Evolutionary conservation across 2,113 vertebrate species (phyloP).

Genomic region (Archocentrus centrarchus): DNA sequence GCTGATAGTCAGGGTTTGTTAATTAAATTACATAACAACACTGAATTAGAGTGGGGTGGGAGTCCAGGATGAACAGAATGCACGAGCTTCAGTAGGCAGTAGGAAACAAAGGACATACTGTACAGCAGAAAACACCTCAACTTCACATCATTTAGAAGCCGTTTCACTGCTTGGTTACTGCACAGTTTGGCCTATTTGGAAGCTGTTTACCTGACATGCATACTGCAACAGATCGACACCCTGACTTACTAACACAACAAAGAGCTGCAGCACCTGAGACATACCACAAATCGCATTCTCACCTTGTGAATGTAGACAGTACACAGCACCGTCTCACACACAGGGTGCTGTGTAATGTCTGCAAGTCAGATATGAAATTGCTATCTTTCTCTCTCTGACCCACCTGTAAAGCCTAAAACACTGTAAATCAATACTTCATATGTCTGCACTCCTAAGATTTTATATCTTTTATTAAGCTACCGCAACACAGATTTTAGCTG

Average conservation of each 20-base stretch:
- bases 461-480: neutral
- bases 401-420: constrained; percentile 5
- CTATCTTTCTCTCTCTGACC: neutral
- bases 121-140: constrained; percentile 35
- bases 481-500: constrained; percentile 4
- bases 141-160: constrained; percentile 50
- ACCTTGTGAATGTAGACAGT: too few relatives aligned
- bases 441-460: neutral
- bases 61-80: constrained; percentile 46
- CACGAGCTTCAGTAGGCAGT: constrained; percentile 39
- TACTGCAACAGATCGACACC: constrained; percentile 54
- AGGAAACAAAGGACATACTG: constrained; percentile 46
- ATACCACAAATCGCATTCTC: neutral
- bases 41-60: constrained; percentile 45
- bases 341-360: constrained; percentile 3
- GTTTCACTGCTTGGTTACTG: constrained; percentile 45
- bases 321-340: constrained; percentile 5
- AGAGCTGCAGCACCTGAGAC: constrained; percentile 27
- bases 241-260: constrained; percentile 36
- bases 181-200: constrained; percentile 29
- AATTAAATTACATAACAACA: constrained; percentile 61
- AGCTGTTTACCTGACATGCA: constrained; percentile 59
- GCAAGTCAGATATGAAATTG: constrained; percentile 16
- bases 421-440: constrained; percentile 53
- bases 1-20: constrained; percentile 31